Conservation (phyloP, 2,797 vertebrate genomes). For the Rhabdomys pumilio region DNA sequence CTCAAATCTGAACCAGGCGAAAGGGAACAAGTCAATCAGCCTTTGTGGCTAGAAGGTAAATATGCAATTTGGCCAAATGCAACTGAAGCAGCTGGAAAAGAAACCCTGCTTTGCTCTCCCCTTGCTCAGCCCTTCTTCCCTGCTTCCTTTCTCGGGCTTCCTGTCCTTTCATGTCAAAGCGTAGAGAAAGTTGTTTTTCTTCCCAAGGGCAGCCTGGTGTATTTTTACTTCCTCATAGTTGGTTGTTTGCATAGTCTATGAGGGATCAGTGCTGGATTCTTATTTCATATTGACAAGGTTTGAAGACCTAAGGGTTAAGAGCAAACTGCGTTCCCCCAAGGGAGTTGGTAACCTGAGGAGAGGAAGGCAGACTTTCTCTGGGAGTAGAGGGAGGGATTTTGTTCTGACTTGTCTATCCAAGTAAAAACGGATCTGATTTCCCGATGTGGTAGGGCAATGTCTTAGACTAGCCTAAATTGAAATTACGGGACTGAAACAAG, state of each 20-base stretch:
- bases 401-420: slow-evolving; percentile 55
- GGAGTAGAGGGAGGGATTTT: slow-evolving; percentile 59
- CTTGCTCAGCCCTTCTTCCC: slow-evolving; percentile 45
- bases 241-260: slow-evolving; percentile 72
- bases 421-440: slow-evolving; percentile 64
- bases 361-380: slow-evolving; percentile 67
- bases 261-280: slow-evolving; percentile 55
- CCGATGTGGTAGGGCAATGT: slow-evolving; percentile 52
- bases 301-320: slow-evolving; percentile 76
- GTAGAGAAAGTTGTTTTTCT: slow-evolving; percentile 77
- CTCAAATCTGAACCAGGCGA: slow-evolving; percentile 75
- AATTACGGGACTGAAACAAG: slow-evolving; percentile 49
- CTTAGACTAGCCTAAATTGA: slow-evolving; percentile 59
- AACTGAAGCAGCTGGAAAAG: slow-evolving; percentile 74
- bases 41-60: slow-evolving; percentile 83
- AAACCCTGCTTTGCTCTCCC: slow-evolving; percentile 50
- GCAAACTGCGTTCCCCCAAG: slow-evolving; percentile 55
- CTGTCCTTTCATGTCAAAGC: slow-evolving; percentile 77
- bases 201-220: slow-evolving; percentile 71
- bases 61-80: slow-evolving; percentile 80
- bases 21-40: slow-evolving; percentile 79
- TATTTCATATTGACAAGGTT: slow-evolving; percentile 68
- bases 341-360: slow-evolving; percentile 70
- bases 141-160: slow-evolving; percentile 73
- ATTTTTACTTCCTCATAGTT: slow-evolving; percentile 67